phyloP scores from a whole-genome alignment of 2,113 vertebrate species.

The Fukomys damarensis region DNA sequence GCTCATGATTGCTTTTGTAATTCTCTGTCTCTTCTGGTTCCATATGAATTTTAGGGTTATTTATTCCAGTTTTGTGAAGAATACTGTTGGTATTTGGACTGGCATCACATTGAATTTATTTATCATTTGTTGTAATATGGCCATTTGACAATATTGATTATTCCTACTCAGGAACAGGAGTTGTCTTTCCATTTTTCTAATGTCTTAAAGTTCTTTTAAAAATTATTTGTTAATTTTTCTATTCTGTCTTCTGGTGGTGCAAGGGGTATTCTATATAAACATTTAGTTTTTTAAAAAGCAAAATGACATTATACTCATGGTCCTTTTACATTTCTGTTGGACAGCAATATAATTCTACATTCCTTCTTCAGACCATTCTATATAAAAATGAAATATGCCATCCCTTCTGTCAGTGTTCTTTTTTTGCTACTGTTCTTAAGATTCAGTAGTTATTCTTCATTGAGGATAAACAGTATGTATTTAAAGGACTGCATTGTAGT shows the following conservation, averaged over 20 bases:
- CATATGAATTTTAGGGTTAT: not conserved
- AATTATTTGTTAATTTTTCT: not conserved
- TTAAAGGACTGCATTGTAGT: not conserved
- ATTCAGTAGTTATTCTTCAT: not conserved
- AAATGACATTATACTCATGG: not conserved
- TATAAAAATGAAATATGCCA: slow-evolving; percentile 8
- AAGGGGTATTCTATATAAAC: not conserved
- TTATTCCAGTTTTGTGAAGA: not conserved
- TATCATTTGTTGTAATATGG: not conserved
- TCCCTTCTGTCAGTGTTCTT: not conserved
- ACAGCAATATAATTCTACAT: not conserved
- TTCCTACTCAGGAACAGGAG: not conserved
- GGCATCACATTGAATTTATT: not conserved
- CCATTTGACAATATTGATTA: not conserved
- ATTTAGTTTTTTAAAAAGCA: not conserved
- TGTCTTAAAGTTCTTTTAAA: not conserved
- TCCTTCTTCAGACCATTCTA: not conserved
- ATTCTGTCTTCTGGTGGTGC: not conserved
- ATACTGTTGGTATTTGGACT: not conserved
- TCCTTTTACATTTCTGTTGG: slow-evolving; percentile 21
- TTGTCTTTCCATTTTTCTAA: not conserved
- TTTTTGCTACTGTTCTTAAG: not conserved
- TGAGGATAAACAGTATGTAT: not conserved
- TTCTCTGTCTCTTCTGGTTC: not conserved
- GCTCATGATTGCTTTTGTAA: not conserved